Conservation (phyloP, 1,140 invertebrate species). For the Drosophila albomicans region DNA sequence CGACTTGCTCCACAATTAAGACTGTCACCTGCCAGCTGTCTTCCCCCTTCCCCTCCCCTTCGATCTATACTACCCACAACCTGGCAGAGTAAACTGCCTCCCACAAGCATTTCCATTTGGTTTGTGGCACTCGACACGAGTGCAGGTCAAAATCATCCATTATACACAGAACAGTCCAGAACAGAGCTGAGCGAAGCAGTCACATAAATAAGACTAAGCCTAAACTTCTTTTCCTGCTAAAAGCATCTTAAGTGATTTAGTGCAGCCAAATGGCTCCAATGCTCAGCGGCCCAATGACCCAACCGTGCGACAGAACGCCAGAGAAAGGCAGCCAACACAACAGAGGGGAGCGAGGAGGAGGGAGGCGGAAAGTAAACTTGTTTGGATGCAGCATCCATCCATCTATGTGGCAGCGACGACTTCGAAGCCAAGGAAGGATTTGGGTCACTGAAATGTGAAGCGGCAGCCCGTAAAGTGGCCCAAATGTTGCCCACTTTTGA, state of each 20-base stretch:
- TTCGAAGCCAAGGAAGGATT: slow-evolving; percentile 70
- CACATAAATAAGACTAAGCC: slow-evolving; percentile 78
- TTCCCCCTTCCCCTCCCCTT: not conserved
- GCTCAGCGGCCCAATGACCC: slow-evolving; percentile 47
- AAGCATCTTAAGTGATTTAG: slow-evolving; percentile 83
- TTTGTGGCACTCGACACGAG: slow-evolving; percentile 33
- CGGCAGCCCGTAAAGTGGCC: slow-evolving; percentile 73
- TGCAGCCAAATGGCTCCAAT: slow-evolving; percentile 67
- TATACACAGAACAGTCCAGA: slow-evolving; percentile 43
- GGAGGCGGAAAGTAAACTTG: slow-evolving; percentile 34
- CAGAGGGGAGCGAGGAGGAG: too few relatives aligned
- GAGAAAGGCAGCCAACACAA: not conserved
- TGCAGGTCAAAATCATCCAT: slow-evolving; percentile 79
- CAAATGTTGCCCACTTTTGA: slow-evolving; percentile 75
- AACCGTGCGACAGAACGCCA: slow-evolving; percentile 11
- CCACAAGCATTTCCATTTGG: slow-evolving; percentile 17
- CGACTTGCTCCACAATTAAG: slow-evolving; percentile 49
- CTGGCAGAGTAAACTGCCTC: not conserved
- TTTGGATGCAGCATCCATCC: slow-evolving; percentile 52
- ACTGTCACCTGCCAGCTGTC: slow-evolving; percentile 57
- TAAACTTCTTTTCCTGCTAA: slow-evolving; percentile 74
- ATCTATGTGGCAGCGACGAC: slow-evolving; percentile 45
- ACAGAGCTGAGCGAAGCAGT: slow-evolving; percentile 25
- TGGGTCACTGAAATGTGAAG: slow-evolving; percentile 77
- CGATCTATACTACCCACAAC: not conserved